These are phyloP conservation scores for Megaptera novaeangliae DNA, from an alignment of 2,113 vertebrate species.

Conservation along the genomic window DNA sequence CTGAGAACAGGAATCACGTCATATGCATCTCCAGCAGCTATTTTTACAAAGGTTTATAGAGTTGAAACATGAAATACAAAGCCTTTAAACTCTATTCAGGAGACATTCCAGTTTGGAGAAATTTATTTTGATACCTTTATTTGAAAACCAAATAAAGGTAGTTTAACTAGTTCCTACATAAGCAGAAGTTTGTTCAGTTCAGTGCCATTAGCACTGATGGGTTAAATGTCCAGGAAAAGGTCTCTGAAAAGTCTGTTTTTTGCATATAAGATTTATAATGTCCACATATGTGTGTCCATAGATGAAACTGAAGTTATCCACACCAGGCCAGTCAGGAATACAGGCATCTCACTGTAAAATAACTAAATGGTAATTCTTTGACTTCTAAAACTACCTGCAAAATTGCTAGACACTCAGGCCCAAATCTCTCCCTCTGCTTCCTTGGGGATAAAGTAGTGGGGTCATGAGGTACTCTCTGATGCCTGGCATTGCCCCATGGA, in stretches of 20 bases:
- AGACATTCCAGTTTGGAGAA: background rate
- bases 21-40: background rate
- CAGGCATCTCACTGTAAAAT: background rate
- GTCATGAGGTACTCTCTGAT: background rate
- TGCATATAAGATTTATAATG: background rate
- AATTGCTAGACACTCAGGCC: background rate
- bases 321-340: background rate
- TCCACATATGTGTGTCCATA: background rate
- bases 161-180: background rate
- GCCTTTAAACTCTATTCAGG: background rate
- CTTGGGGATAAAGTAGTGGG: background rate
- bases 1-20: background rate
- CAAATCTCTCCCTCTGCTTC: background rate
- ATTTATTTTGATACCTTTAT: background rate
- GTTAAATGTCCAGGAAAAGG: background rate
- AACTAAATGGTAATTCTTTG: background rate
- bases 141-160: slow-evolving; percentile 11
- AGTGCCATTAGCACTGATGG: background rate
- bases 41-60: background rate
- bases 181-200: background rate
- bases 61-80: background rate
- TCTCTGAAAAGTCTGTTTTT: background rate
- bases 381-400: background rate
- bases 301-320: background rate
- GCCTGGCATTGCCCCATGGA: background rate